Evolutionary conservation across 2,888 invertebrate species (phyloP), one percentile per base, ranked within the genome.

Genomic region (Taphrorychus bicolor): DNA sequence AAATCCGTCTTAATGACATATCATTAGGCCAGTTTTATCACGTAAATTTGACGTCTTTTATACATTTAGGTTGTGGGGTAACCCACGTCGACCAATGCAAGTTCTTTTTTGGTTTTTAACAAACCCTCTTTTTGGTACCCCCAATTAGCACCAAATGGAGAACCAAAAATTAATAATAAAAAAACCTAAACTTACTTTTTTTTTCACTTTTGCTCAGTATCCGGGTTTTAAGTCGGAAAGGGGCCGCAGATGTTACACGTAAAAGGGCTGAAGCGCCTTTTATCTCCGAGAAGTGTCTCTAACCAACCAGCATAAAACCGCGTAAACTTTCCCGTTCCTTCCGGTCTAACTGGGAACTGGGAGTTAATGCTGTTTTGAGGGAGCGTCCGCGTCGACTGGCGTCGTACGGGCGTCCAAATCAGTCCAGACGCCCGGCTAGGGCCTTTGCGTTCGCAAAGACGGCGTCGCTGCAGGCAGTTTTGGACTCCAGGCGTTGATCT

Each of bases 401-500:
- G 77, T 74, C 77, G 77, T 69, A 77, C 76, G 76, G 77, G 77
- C 78, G 74, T 71, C 71, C n/a, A n/a, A n/a, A n/a, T n/a, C n/a
- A n/a, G n/a, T n/a, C n/a, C 74, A 72, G 74, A 75, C 77, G 77
- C 72, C 78, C 45, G 14, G 45, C 17, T 45, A 14, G 75, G 76
- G 77, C 77, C 74, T 72, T 70, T 74, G 73, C 70, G 72, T 73
- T 73, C 74, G 73, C 73, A 69, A 66, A 69, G 66, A 62, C 67
- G 58, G 59, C 60, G 58, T 60, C 32, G 32, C 32, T 32, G 11
- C 32, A 32, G 11, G 32, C 32, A 32, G 9, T 9, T 32, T 32
- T 32, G 9, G 32, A 3, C 2, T 32, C 11, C 3, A 11, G 32
- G 7, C 11, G 1, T 32, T 32, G 32, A 32, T 32, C 11, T 32